Base-by-base conservation (phyloP, 2,113 vertebrate genomes). In the Chrysemys picta region DNA sequence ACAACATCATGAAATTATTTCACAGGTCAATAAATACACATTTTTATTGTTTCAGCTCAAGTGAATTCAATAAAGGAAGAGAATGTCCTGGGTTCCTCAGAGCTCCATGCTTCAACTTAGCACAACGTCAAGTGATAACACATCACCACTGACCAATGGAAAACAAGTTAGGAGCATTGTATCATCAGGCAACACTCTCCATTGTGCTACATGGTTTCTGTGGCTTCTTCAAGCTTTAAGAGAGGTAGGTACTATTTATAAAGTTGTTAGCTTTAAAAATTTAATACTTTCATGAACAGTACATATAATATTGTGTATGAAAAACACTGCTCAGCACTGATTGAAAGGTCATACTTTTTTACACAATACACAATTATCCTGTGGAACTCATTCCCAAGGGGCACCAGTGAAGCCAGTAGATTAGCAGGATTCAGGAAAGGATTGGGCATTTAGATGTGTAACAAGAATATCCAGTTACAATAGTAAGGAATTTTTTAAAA, bases 21-120 rank as follows among this genome's bases (percentile, higher is more conserved):
- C 87, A 88, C 88, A 53, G 93, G 47, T 78, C 75, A 47, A 47
- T 89, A 91, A 59, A 92, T 86, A 82, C 22, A 87, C 87, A 47
- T 84, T 78, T 84, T 93, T 82, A 81, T 75, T 93, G 53, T 81
- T 94, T 72, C 45, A 82, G 82, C 80, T 95, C 49, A 95, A 45
- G 49, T 89, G 83, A 91, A 84, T 31, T 83, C 53, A 57, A 78
- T 65, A 50, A 53, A 88, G 91, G 42, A 90, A 89, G 87, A 91
- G 96, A 94, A 94, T 12, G 85, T 84, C 53, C 11, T 53, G 72
- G 72, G 83, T 86, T 84, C 2, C 53, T 78, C 13, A 89, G 59
- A 93, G 76, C 76, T 94, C 45, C 19, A 69, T 29, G 45, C 3
- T 82, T 89, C 91, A 38, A 62, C 82, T 84, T 52, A 85, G 38